These are phyloP conservation scores for Pampusana beccarii DNA, from an alignment of 2,113 vertebrate species.

Conservation along the genomic window DNA sequence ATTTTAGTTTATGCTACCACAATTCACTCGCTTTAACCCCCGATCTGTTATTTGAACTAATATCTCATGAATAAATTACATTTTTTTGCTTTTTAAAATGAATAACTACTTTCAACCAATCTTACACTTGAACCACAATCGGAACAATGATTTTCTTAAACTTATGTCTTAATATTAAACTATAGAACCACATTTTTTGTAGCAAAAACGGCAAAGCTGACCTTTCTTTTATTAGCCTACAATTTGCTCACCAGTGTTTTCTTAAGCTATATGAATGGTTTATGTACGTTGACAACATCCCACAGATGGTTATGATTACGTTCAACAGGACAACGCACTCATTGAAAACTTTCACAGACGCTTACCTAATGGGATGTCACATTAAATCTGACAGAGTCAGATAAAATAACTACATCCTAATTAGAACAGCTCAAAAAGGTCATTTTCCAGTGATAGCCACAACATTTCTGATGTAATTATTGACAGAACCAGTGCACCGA, in stretches of 20 bases:
- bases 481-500: background rate
- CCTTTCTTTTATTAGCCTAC: conserved; percentile 81
- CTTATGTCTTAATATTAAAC: conserved; percentile 61
- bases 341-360: conserved; percentile 73
- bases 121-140: background rate
- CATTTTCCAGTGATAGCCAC: conserved; percentile 9
- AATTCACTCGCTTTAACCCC: conserved; percentile 18
- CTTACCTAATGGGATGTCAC: conserved; percentile 73
- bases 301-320: conserved; percentile 84
- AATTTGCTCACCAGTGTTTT: conserved; percentile 82
- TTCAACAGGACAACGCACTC: conserved; percentile 71
- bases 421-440: conserved; percentile 18
- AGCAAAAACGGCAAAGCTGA: conserved; percentile 73
- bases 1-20: background rate
- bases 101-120: conserved; percentile 35
- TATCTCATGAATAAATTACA: background rate
- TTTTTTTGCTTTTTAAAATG: background rate
- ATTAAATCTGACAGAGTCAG: conserved; percentile 64
- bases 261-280: conserved; percentile 72
- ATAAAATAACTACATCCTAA: conserved; percentile 54
- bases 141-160: conserved; percentile 1
- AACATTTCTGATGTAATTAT: background rate
- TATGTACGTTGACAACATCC: conserved; percentile 70
- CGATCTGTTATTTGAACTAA: background rate
- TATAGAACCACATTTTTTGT: conserved; percentile 76